Base-by-base conservation (phyloP, 2,113 vertebrate species). In the Chunga burmeisteri region DNA sequence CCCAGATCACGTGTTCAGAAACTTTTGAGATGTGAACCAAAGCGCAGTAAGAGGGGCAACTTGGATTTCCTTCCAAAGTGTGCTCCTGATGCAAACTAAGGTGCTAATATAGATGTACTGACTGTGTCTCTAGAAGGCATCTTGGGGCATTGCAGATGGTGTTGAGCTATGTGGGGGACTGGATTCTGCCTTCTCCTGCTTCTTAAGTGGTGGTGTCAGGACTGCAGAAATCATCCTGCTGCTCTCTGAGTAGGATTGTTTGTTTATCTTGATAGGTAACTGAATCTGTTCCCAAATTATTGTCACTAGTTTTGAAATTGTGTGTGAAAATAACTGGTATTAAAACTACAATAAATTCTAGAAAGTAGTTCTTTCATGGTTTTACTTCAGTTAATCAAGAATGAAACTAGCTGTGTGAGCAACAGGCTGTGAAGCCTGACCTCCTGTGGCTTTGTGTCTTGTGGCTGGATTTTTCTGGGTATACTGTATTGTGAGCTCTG, bases 401-500 rank as follows among this genome's bases (percentile, higher is more conserved):
- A 72, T 80, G 81, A 91, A 93, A 88, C 66, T 62, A 65, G 62
- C 70, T 85, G 20, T 81, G 59, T 88, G 93, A 94, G 42, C 75
- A 93, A 53, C 67, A 66, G 61, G 75, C 94, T 90, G 46, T 77
- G 84, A 91, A 93, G 73, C 62, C 71, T 91, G 56, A 47, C 70
- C 94, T 96, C 92, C 92, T 93, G 84, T 93, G 90, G 53, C 92
- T 96, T 94, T 91, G 40, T 93, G 47, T 85, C 61, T 87, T 95
- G 91, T 80, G 94, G 87, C 20, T 91, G 78, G 46, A 44, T 82
- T 95, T 90, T 94, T 91, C 71, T 88, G 62, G 34, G 56, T 84
- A 0, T 47, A 19, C 53, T 73, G 62, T 66, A 27, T 55, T 75
- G n/a, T 81, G 56, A 87, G 23, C 68, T 95, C 65, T 86, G 50